phyloP scores from a whole-genome alignment of 2,888 invertebrate species.

The Chelonus formosanus region DNA sequence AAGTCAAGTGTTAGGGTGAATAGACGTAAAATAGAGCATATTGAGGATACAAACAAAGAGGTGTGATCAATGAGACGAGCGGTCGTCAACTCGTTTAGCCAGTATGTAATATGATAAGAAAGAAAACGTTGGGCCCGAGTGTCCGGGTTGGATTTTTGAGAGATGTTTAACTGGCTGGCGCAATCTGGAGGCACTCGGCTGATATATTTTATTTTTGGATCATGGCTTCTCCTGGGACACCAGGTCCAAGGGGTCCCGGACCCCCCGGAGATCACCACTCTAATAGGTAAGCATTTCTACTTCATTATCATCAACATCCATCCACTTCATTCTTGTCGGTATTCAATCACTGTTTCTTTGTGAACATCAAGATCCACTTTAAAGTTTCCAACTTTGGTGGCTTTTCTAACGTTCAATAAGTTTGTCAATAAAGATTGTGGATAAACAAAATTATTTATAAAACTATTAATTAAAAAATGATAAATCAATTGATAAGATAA shows the following conservation, averaged over 20 bases:
- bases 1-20: not conserved
- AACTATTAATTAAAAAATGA: no score
- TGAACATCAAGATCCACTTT: no score
- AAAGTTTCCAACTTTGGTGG: no score
- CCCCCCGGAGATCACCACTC: slow-evolving; percentile 51
- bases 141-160: slow-evolving; percentile 40
- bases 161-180: slow-evolving; percentile 43
- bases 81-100: slow-evolving; percentile 36
- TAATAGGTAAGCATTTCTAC: slow-evolving; percentile 48
- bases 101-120: slow-evolving; percentile 45
- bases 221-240: slow-evolving; percentile 49
- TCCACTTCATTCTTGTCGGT: not conserved
- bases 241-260: slow-evolving; percentile 55
- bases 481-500: no score
- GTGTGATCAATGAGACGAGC: slow-evolving; percentile 41
- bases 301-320: not conserved
- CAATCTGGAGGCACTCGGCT: slow-evolving; percentile 45
- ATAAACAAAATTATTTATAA: no score
- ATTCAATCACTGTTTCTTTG: no score
- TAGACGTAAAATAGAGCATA: no score
- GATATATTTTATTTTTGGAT: slow-evolving; percentile 48
- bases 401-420: no score
- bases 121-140: slow-evolving; percentile 42
- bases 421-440: no score
- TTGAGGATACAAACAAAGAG: slow-evolving; percentile 11